phyloP scores from a whole-genome alignment of 2,888 invertebrate species.

The Drosophila borborema region DNA sequence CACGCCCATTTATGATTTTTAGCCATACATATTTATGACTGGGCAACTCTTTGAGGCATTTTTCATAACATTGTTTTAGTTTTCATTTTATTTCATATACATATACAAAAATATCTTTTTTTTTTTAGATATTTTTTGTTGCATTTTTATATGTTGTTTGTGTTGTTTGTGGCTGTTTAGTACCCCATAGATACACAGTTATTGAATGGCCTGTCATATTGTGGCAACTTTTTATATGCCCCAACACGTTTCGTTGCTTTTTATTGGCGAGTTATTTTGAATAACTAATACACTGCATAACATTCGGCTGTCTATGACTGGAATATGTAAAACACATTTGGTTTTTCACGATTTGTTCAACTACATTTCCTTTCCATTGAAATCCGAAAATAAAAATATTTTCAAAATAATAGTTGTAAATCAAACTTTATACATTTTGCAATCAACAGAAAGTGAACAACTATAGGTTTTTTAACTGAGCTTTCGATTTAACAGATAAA shows the following conservation, averaged over 20 bases:
- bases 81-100: slow-evolving; percentile 50
- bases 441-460: neutral
- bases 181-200: slow-evolving; percentile 57
- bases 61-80: slow-evolving; percentile 65
- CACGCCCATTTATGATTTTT: slow-evolving; percentile 29
- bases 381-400: neutral
- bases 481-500: too few relatives aligned
- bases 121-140: slow-evolving; percentile 42
- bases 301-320: slow-evolving; percentile 1
- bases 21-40: slow-evolving; percentile 63
- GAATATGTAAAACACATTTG: slow-evolving; percentile 19
- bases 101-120: slow-evolving; percentile 8
- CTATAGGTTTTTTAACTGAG: neutral
- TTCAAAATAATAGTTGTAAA: slow-evolving; percentile 14
- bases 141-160: slow-evolving; percentile 70
- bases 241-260: slow-evolving; percentile 65
- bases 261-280: slow-evolving; percentile 56
- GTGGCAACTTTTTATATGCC: slow-evolving; percentile 72
- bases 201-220: slow-evolving; percentile 76
- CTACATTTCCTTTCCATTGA: slow-evolving; percentile 2
- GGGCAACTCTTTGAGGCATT: slow-evolving; percentile 61
- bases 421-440: slow-evolving; percentile 6
- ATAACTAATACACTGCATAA: slow-evolving; percentile 52
- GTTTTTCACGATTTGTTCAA: slow-evolving; percentile 17
- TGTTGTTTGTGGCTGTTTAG: slow-evolving; percentile 61